Evolutionary conservation across 2,113 vertebrate genomes (phyloP).

Genomic region (Pygathrix nemaeus): DNA sequence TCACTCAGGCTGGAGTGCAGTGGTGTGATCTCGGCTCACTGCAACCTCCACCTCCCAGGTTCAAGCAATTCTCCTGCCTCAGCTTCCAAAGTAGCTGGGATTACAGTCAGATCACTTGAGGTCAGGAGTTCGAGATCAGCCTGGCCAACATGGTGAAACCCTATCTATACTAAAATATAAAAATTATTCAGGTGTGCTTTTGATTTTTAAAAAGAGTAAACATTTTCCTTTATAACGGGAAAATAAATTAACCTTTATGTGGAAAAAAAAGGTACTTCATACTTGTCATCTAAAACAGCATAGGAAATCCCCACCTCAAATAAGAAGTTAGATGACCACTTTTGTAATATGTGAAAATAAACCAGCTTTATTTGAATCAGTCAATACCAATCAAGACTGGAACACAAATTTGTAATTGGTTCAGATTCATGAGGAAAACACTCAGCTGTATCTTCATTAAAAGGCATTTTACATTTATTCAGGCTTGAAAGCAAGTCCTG

Average conservation of each 20-base stretch:
- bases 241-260: not conserved
- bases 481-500: slow-evolving; percentile 71
- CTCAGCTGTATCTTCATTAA: slow-evolving; percentile 64
- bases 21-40: no score
- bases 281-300: not conserved
- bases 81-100: no score
- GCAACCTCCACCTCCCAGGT: no score
- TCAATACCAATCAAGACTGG: slow-evolving; percentile 66
- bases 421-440: slow-evolving; percentile 63
- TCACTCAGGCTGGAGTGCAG: not conserved
- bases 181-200: not conserved
- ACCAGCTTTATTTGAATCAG: slow-evolving; percentile 84
- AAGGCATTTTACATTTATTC: slow-evolving; percentile 72
- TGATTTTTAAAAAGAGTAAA: not conserved
- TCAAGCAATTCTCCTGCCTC: no score
- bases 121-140: no score
- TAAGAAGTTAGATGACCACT: slow-evolving; percentile 51
- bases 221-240: not conserved
- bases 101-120: no score
- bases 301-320: not conserved
- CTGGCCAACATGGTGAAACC: no score
- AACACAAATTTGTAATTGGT: slow-evolving; percentile 68
- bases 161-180: no score
- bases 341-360: slow-evolving; percentile 85
- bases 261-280: not conserved